Percentiles rank a stretch among this genome's conserved stretches.
phyloP scores from a whole-genome alignment of 2,888 invertebrate species.

The Stramonita haemastoma region DNA sequence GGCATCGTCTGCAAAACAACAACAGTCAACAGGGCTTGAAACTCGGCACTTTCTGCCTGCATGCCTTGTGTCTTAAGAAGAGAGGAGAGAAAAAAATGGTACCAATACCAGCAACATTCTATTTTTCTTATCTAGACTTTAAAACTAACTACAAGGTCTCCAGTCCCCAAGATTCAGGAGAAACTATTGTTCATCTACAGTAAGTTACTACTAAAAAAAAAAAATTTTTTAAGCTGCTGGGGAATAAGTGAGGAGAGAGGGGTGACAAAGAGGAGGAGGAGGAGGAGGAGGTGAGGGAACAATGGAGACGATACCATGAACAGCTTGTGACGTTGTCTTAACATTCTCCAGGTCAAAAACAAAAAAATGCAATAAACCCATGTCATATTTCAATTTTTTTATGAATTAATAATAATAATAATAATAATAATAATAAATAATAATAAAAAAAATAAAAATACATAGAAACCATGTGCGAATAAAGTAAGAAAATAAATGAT shows the following conservation, averaged over 20 bases:
- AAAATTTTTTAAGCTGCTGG: not conserved
- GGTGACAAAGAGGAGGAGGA: not conserved
- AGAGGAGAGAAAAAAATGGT: no score
- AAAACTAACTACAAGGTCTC: no score
- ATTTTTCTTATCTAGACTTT: no score
- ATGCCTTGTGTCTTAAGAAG: not conserved
- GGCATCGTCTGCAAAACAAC: constrained; percentile 81
- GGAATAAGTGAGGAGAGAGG: not conserved
- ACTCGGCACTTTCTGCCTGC: not conserved
- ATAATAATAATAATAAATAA: no score
- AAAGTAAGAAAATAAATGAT: not conserved
- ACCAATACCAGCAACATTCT: not conserved
- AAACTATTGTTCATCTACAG: not conserved
- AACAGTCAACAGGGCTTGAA: not conserved
- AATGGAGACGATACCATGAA: no score
- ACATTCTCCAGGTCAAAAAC: no score
- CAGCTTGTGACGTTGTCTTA: no score
- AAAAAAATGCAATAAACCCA: no score
- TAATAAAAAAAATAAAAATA: not conserved
- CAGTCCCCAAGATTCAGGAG: not conserved
- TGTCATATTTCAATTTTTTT: no score
- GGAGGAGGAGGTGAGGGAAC: not conserved
- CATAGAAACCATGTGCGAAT: not conserved
- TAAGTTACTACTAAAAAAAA: no score
- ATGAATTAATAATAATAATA: no score